These are phyloP conservation scores for Lagopus leucura DNA, from an alignment of 2,113 vertebrate species.

Conservation along the genomic window DNA sequence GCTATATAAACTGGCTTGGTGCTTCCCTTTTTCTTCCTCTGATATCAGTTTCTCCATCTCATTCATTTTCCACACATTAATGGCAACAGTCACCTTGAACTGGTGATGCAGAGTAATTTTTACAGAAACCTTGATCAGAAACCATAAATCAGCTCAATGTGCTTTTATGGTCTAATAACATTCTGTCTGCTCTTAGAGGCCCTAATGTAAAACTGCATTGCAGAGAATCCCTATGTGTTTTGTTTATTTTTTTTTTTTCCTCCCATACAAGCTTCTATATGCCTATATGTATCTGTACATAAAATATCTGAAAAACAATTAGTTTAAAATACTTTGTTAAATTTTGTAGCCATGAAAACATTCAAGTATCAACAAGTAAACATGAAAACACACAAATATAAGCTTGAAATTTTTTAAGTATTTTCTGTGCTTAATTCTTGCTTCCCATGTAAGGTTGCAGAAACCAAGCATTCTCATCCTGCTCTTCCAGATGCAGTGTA, in stretches of 20 bases:
- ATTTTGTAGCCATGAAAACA: not conserved
- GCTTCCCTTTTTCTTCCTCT: conserved; percentile 77
- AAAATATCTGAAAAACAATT: not conserved
- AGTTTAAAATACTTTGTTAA: conserved; percentile 20
- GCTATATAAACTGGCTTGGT: conserved; percentile 77
- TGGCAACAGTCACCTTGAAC: conserved; percentile 89
- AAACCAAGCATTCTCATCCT: not conserved
- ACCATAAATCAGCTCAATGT: conserved; percentile 89
- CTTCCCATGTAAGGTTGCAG: not conserved
- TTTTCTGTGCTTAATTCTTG: not conserved
- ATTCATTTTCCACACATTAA: conserved; percentile 87
- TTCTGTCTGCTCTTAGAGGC: conserved; percentile 82
- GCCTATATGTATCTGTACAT: not conserved
- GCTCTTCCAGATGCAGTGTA: conserved; percentile 37
- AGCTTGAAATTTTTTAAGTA: not conserved
- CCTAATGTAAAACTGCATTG: conserved; percentile 83
- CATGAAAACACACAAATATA: not conserved
- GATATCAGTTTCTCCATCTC: conserved; percentile 79
- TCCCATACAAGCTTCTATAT: not conserved
- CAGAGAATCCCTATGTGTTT: conserved; percentile 64
- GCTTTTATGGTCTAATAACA: conserved; percentile 88
- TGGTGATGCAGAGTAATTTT: conserved; percentile 87
- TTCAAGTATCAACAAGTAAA: not conserved
- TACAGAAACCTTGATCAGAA: conserved; percentile 89
- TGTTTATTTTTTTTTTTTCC: conserved; percentile 26